Evolutionary conservation across 2,113 vertebrate genomes (phyloP).

Genomic region (Carollia perspicillata): DNA sequence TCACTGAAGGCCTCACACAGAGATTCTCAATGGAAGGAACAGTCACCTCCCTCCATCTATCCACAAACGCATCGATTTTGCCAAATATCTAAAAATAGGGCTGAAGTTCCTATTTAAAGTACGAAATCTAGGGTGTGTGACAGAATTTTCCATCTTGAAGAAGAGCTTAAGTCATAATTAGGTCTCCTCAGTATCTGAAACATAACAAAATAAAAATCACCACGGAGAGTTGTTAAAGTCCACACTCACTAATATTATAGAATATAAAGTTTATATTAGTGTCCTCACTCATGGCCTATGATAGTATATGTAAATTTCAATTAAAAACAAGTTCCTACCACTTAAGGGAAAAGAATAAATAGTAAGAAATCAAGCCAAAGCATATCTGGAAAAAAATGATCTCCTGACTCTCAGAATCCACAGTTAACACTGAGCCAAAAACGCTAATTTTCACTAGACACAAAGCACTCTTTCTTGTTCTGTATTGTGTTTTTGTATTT

Average conservation of each 20-base stretch:
- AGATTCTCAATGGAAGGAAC: background rate
- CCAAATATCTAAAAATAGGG: background rate
- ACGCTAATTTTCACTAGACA: background rate
- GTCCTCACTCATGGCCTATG: background rate
- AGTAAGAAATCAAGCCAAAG: background rate
- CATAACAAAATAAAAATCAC: background rate
- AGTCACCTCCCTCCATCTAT: background rate
- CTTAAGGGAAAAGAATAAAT: background rate
- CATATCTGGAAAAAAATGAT: background rate
- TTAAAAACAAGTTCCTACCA: background rate
- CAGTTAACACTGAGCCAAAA: background rate
- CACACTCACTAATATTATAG: background rate
- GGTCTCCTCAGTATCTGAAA: background rate
- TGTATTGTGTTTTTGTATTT: background rate
- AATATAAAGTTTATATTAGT: background rate
- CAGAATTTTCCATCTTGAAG: constrained; percentile 22
- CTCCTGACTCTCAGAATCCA: background rate
- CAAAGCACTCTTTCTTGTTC: background rate
- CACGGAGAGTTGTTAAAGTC: background rate
- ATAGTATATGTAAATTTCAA: background rate
- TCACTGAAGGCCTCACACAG: background rate
- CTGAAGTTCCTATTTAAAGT: background rate
- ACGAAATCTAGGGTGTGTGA: background rate
- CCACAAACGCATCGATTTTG: background rate
- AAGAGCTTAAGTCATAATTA: background rate